Evolutionary conservation across 1,140 invertebrate genomes (phyloP).

Genomic region (Aphaenogaster rudis): DNA sequence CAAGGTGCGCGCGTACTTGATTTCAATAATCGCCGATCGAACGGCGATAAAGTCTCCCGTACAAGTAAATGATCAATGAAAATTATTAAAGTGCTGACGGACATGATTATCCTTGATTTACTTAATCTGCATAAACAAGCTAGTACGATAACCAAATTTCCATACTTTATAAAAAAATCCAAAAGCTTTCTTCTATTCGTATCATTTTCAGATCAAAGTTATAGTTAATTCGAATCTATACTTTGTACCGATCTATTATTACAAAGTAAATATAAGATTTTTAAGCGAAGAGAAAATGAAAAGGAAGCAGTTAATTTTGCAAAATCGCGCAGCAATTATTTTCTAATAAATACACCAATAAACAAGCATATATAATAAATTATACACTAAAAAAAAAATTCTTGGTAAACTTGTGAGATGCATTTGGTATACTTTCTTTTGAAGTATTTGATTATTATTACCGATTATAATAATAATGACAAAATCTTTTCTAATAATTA

Average conservation of each 20-base stretch:
- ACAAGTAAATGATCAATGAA: conserved; percentile 34
- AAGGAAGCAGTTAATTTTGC: not conserved
- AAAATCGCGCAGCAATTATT: not conserved
- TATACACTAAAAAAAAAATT: no score
- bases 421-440: no score
- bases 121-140: conserved; percentile 47
- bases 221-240: conserved; percentile 4
- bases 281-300: not conserved
- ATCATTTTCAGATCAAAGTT: not conserved
- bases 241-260: not conserved
- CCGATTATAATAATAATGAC: no score
- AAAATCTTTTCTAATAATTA: no score
- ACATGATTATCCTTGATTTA: conserved; percentile 38
- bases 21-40: conserved; percentile 68
- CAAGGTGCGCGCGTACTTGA: conserved; percentile 25
- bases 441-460: no score
- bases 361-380: not conserved
- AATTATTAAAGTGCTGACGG: conserved; percentile 38
- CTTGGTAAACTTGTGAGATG: no score
- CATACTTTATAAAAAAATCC: conserved; percentile 24
- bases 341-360: not conserved
- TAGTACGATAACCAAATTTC: conserved; percentile 28
- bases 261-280: not conserved
- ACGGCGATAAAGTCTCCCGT: conserved; percentile 64
- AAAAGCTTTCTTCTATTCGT: not conserved